phyloP scores from a whole-genome alignment of 2,888 invertebrate genomes.

The Caenorhabditis plicata region DNA sequence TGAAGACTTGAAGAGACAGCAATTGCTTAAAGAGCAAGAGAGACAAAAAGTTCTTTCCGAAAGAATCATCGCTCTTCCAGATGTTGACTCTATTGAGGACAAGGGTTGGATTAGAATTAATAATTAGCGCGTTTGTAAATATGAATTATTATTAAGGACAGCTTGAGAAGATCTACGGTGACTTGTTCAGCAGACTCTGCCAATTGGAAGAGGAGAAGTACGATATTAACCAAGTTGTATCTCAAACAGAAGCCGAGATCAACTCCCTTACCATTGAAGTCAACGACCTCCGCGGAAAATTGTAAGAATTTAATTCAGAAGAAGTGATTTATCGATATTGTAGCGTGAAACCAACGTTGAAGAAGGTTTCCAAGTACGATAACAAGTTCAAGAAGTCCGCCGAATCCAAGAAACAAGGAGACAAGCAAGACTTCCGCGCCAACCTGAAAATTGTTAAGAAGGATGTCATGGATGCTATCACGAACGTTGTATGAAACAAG shows the following conservation, averaged over 20 bases:
- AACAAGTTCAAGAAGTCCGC: constrained; percentile 74
- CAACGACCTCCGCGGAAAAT: constrained; percentile 99
- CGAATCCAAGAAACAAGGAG: constrained; percentile 25
- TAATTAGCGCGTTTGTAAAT: not conserved
- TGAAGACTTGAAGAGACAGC: constrained; percentile 98
- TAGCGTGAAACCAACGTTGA: constrained; percentile 71
- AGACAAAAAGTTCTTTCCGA: constrained; percentile 92
- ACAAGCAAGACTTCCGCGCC: constrained; percentile 73
- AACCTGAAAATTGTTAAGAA: constrained; percentile 93
- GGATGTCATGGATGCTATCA: constrained; percentile 75
- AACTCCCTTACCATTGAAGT: constrained; percentile 98
- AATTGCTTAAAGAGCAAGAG: constrained; percentile 96
- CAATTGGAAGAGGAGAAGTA: constrained; percentile 74
- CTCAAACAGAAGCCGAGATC: constrained; percentile 74
- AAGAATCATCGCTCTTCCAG: constrained; percentile 84
- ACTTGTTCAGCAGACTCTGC: constrained; percentile 72
- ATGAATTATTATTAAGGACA: constrained; percentile 32
- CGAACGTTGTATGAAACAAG: constrained; percentile 29
- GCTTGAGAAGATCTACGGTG: constrained; percentile 60
- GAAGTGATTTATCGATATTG: constrained; percentile 7
- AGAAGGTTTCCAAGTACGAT: constrained; percentile 99
- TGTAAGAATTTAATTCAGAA: constrained; percentile 68
- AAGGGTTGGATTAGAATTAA: constrained; percentile 77
- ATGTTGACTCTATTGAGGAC: constrained; percentile 79
- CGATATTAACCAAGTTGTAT: constrained; percentile 93